Conservation (phyloP, 2,113 vertebrate species). For the Sylvilagus bachmani region DNA sequence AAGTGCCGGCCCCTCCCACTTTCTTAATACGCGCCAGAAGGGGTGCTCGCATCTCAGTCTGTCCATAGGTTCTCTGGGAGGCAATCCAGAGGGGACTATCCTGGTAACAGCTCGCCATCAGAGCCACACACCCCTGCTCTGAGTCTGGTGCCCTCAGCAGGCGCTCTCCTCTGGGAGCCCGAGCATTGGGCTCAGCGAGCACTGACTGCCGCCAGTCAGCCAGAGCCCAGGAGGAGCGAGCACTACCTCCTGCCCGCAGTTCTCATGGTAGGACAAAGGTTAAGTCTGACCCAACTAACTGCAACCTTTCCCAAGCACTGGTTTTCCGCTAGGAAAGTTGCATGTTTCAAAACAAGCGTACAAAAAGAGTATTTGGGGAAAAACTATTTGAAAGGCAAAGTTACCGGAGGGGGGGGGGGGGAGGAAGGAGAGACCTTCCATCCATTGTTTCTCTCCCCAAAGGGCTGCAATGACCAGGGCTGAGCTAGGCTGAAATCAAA, state of each 20-base stretch:
- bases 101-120: neutral
- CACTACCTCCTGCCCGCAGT: neutral
- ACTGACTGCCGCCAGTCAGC: neutral
- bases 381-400: too few species aligned
- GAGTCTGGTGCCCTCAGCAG: neutral
- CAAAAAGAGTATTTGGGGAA: too few species aligned
- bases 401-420: too few species aligned
- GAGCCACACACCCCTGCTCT: neutral
- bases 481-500: too few species aligned
- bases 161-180: neutral
- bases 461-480: too few species aligned
- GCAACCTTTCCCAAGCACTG: constrained; percentile 36
- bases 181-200: neutral
- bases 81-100: neutral
- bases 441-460: too few species aligned
- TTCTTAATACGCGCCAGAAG: neutral
- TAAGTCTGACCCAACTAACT: constrained; percentile 47
- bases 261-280: constrained; percentile 39
- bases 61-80: neutral
- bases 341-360: too few species aligned
- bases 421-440: too few species aligned
- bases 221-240: neutral
- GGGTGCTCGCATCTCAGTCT: neutral
- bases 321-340: neutral
- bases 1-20: neutral